These are phyloP conservation scores for Arenaria interpres DNA, from an alignment of 2,113 vertebrate genomes.

Conservation along the genomic window DNA sequence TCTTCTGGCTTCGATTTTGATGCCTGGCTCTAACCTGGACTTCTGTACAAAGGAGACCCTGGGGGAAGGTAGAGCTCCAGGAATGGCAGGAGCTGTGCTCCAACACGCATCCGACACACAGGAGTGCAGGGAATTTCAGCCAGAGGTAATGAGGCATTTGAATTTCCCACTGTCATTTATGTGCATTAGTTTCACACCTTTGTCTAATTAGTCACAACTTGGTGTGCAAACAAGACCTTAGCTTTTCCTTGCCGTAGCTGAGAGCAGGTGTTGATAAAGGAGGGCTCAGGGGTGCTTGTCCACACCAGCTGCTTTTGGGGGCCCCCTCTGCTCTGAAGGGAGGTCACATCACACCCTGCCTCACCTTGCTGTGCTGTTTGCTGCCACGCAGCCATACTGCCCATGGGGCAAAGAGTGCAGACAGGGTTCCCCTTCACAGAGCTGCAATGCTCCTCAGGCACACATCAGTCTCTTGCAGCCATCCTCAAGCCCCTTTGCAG, in stretches of 20 bases:
- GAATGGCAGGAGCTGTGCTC: background rate
- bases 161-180: background rate
- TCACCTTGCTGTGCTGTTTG: background rate
- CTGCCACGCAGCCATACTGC: background rate
- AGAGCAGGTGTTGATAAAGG: background rate
- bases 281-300: background rate
- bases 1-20: background rate
- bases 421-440: background rate
- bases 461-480: background rate
- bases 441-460: rapidly evolving
- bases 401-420: rapidly evolving
- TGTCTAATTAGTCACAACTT: background rate
- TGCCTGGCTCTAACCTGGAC: background rate
- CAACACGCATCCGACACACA: rapidly evolving
- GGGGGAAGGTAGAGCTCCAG: background rate
- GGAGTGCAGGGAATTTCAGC: background rate
- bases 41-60: background rate
- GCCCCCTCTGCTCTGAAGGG: background rate
- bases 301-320: background rate
- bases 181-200: background rate
- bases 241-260: background rate
- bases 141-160: background rate
- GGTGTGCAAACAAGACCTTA: background rate
- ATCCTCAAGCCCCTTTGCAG: background rate
- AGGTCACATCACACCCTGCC: background rate